Conservation (phyloP, 1,140 invertebrate species). For the Heterodera schachtii region DNA sequence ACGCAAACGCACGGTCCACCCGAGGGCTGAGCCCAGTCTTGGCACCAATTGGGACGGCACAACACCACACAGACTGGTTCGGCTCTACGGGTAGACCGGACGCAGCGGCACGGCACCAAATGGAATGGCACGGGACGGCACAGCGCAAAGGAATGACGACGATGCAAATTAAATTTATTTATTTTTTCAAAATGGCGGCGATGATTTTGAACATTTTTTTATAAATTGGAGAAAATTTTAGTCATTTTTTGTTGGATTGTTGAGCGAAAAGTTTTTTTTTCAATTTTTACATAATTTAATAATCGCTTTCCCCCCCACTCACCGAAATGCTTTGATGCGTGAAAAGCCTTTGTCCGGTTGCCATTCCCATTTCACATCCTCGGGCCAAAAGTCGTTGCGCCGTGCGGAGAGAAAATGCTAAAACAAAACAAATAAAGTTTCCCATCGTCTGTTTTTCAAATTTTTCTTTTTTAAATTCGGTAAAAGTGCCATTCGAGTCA, state of each 20-base stretch:
- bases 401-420: slow-evolving; percentile 59
- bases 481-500: too few species aligned
- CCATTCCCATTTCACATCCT: slow-evolving; percentile 62
- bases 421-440: background rate
- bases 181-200: too few species aligned
- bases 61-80: background rate
- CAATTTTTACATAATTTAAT: background rate
- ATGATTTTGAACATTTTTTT: too few species aligned
- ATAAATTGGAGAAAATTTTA: too few species aligned
- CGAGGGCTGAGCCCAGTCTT: background rate
- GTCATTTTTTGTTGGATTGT: too few species aligned
- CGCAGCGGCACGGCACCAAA: background rate
- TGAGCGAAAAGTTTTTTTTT: too few species aligned
- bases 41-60: background rate
- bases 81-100: background rate
- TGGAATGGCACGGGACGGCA: background rate
- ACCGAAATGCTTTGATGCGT: slow-evolving; percentile 56
- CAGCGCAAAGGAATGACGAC: too few species aligned
- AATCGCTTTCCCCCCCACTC: background rate
- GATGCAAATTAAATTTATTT: too few species aligned
- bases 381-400: slow-evolving; percentile 55
- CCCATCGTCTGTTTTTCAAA: too few species aligned
- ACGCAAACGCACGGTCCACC: background rate
- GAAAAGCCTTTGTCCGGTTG: slow-evolving; percentile 36
- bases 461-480: too few species aligned